Evolutionary conservation across 2,797 vertebrate species (phyloP).

Genomic region (Harpagifer antarcticus): DNA sequence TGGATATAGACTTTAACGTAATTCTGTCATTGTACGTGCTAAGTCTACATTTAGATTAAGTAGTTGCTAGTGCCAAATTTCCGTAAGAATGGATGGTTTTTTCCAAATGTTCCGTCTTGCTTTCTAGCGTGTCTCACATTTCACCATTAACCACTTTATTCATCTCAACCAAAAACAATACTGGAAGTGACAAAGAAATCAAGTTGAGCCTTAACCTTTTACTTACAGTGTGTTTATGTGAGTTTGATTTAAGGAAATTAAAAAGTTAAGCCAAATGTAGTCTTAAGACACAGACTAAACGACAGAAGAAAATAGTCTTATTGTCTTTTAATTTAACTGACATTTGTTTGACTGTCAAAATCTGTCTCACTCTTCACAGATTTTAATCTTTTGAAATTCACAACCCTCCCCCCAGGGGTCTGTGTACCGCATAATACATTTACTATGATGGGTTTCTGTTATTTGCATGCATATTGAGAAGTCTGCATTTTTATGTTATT

Average conservation of each 20-base stretch:
- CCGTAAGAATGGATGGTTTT: too few relatives aligned
- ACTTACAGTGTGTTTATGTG: not conserved
- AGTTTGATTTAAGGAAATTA: not conserved
- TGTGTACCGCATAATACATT: conserved; percentile 13
- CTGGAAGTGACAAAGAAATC: not conserved
- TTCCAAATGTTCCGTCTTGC: not conserved
- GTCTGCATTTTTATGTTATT: conserved; percentile 37
- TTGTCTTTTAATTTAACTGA: conserved; percentile 14
- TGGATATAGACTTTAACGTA: too few relatives aligned
- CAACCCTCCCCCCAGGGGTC: not conserved
- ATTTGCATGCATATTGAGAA: conserved; percentile 34
- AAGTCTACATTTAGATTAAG: not conserved
- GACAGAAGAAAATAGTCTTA: conserved; percentile 8
- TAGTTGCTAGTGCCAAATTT: too few relatives aligned
- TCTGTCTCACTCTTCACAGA: conserved; percentile 10
- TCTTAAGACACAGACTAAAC: not conserved
- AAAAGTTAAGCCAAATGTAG: not conserved
- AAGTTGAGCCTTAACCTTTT: not conserved
- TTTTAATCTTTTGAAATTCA: not conserved
- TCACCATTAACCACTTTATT: not conserved
- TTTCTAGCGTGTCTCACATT: too few relatives aligned
- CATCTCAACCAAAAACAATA: not conserved
- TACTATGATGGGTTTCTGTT: conserved; percentile 27
- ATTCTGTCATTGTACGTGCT: not conserved
- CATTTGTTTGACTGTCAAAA: conserved; percentile 32